phyloP scores from a whole-genome alignment of 2,888 invertebrate species.

The Chaetogeoica ovagalla region DNA sequence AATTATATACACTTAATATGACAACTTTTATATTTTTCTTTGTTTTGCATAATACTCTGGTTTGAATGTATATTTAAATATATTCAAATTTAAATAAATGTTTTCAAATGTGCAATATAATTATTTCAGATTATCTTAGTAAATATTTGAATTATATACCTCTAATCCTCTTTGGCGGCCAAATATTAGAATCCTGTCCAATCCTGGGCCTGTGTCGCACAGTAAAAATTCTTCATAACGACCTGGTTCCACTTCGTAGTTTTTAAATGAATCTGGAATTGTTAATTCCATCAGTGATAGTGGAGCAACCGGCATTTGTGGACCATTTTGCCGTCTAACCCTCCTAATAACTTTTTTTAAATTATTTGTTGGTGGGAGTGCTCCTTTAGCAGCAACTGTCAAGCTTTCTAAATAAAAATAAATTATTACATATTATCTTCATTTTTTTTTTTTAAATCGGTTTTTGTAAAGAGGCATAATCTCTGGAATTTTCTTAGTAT shows the following conservation, averaged over 20 bases:
- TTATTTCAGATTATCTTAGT: too few species aligned
- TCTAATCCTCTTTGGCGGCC: constrained; percentile 8
- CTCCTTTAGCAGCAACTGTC: constrained; percentile 3
- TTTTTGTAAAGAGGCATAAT: background rate
- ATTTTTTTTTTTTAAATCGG: background rate
- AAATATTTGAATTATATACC: background rate
- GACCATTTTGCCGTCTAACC: background rate
- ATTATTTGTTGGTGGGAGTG: background rate
- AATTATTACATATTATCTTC: background rate
- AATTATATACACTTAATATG: too few species aligned
- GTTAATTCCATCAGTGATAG: background rate
- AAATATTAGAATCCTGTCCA: background rate
- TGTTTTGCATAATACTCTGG: too few species aligned
- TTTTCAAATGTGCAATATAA: too few species aligned
- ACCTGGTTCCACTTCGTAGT: background rate
- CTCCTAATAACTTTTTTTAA: background rate
- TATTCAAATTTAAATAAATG: too few species aligned
- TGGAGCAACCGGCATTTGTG: constrained; percentile 3
- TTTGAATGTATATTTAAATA: too few species aligned
- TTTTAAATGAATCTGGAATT: background rate
- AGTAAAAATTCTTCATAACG: background rate
- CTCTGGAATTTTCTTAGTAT: too few species aligned
- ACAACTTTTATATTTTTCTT: too few species aligned
- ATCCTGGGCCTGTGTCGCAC: background rate
- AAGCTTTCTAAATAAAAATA: background rate